Percentiles rank a stretch among this genome's conserved stretches.
Evolutionary conservation across 2,797 vertebrate species (phyloP).

Genomic region (Pseudochromis fuscus): DNA sequence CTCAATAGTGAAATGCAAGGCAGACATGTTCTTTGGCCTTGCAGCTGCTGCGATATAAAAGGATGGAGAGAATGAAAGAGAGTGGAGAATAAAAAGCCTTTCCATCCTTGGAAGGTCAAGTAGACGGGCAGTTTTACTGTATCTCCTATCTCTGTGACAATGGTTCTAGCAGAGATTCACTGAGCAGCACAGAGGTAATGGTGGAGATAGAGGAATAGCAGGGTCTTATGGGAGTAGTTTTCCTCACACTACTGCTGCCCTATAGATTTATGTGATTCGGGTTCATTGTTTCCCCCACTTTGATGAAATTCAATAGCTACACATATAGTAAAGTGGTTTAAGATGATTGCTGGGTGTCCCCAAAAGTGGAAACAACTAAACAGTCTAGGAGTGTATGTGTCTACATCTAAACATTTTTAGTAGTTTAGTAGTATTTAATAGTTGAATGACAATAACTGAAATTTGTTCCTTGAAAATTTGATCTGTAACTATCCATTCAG

Average conservation of each 20-base stretch:
- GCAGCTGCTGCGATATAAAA: conserved; percentile 60
- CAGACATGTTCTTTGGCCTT: conserved; percentile 55
- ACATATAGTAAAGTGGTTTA: conserved; percentile 39
- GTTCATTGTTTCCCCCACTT: conserved; percentile 29
- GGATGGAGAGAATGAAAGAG: conserved; percentile 49
- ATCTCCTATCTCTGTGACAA: conserved; percentile 61
- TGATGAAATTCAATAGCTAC: conserved; percentile 57
- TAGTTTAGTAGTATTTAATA: too few species aligned
- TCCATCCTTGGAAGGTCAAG: conserved; percentile 75
- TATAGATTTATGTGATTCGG: conserved; percentile 62
- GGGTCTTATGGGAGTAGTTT: conserved; percentile 58
- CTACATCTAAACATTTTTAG: conserved; percentile 20
- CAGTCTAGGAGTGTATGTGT: not conserved
- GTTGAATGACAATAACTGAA: too few species aligned
- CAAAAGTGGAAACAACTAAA: conserved; percentile 18
- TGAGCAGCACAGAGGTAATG: conserved; percentile 58
- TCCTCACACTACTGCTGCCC: conserved; percentile 37
- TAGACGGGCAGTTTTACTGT: conserved; percentile 65
- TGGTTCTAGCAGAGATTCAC: conserved; percentile 64
- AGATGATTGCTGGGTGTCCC: conserved; percentile 19
- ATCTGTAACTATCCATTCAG: not conserved
- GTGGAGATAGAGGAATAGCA: conserved; percentile 36
- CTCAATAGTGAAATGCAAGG: conserved; percentile 50
- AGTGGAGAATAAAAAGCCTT: conserved; percentile 66
- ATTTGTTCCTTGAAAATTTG: not conserved